A percentile compares a stretch with the other conserved stretches of the same genome.
These are phyloP conservation scores for Pollenia amentaria DNA, from an alignment of 2,888 invertebrate genomes.

Conservation along the genomic window DNA sequence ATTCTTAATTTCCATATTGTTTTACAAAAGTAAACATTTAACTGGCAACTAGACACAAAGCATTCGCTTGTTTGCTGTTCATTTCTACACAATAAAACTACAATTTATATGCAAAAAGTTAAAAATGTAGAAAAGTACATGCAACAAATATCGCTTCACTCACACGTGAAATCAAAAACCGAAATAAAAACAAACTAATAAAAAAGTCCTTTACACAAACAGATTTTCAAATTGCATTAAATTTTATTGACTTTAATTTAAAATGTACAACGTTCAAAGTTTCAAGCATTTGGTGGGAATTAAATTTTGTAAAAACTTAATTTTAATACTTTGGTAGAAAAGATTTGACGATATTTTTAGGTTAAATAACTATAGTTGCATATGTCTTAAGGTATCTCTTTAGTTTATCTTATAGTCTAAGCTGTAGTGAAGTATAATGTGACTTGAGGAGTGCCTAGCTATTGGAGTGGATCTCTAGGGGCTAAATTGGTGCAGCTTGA, in stretches of 20 bases:
- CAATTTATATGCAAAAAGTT: slow-evolving; percentile 32
- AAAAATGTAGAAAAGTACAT: slow-evolving; percentile 20
- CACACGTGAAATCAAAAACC: slow-evolving; percentile 56
- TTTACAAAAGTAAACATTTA: slow-evolving; percentile 56
- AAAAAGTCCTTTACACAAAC: slow-evolving; percentile 26
- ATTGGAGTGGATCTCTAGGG: no score
- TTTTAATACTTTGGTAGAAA: no score
- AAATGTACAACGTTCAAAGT: not conserved
- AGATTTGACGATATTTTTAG: no score
- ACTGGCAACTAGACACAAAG: slow-evolving; percentile 51
- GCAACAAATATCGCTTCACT: slow-evolving; percentile 19
- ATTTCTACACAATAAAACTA: slow-evolving; percentile 48
- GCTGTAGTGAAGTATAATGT: no score
- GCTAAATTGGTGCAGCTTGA: no score
- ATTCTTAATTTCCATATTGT: slow-evolving; percentile 50
- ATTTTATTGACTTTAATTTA: slow-evolving; percentile 39
- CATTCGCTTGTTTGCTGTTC: slow-evolving; percentile 2
- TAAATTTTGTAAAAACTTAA: not conserved
- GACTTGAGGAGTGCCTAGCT: no score
- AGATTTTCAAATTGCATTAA: slow-evolving; percentile 38
- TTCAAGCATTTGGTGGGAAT: not conserved
- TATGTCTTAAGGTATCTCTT: no score
- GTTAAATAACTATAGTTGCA: no score
- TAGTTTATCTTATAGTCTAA: no score
- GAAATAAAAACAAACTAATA: slow-evolving; percentile 18